These are phyloP conservation scores for Caenorhabditis wallacei DNA, from an alignment of 2,888 invertebrate genomes.

Conservation along the genomic window DNA sequence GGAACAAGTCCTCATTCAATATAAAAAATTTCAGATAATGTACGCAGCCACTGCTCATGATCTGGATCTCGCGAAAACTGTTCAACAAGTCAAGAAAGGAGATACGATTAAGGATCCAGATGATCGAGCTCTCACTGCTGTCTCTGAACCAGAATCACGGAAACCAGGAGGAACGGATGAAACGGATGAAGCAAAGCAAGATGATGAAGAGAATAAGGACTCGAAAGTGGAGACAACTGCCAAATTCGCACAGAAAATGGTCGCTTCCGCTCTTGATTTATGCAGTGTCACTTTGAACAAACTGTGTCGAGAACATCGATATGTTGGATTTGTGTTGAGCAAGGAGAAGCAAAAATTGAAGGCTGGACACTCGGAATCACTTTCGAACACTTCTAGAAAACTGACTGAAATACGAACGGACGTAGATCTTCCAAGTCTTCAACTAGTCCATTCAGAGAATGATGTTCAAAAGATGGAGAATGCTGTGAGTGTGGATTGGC, in stretches of 20 bases:
- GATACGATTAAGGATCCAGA: conserved; percentile 76
- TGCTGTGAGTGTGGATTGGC: conserved; percentile 80
- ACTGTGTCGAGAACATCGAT: conserved; percentile 93
- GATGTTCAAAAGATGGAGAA: conserved; percentile 81
- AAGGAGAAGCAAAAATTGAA: conserved; percentile 92
- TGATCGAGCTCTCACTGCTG: conserved; percentile 52
- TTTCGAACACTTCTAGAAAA: conserved; percentile 70
- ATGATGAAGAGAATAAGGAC: conserved; percentile 41
- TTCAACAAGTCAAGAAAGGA: conserved; percentile 77
- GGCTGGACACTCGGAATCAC: conserved; percentile 84
- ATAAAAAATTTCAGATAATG: conserved; percentile 70
- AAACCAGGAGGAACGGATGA: conserved; percentile 36
- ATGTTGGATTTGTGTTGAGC: conserved; percentile 92
- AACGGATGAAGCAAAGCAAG: conserved; percentile 8
- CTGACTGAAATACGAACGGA: conserved; percentile 75
- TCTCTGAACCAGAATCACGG: conserved; percentile 23
- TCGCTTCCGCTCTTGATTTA: conserved; percentile 65
- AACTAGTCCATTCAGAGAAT: conserved; percentile 77
- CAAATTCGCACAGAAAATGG: conserved; percentile 68
- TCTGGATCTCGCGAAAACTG: conserved; percentile 76
- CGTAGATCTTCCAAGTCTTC: conserved; percentile 76
- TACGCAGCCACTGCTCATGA: conserved; percentile 80
- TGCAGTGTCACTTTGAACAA: conserved; percentile 68
- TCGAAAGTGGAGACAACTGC: conserved; percentile 63
- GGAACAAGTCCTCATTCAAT: not conserved